Percentiles rank a stretch among this genome's conserved stretches.
Evolutionary conservation across 2,888 invertebrate genomes (phyloP).

Genomic region (Chrysolina haemoptera): DNA sequence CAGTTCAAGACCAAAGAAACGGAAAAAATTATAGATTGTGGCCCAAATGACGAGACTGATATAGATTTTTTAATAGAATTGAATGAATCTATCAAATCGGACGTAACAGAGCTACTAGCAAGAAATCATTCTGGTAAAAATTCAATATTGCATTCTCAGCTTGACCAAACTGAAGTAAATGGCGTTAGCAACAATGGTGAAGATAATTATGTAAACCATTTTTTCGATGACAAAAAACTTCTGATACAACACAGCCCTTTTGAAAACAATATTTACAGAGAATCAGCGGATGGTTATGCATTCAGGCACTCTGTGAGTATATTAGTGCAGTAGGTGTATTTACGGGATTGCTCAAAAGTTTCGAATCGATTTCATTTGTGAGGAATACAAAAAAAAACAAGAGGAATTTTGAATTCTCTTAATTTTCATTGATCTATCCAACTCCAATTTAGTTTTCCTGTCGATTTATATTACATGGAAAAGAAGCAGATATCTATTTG

Average conservation of each 20-base stretch:
- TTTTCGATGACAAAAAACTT: constrained; percentile 18
- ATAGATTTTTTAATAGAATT: constrained; percentile 56
- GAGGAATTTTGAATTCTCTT: neutral
- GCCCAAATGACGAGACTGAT: constrained; percentile 50
- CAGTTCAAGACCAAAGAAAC: constrained; percentile 42
- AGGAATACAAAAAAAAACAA: neutral
- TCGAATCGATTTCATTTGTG: neutral
- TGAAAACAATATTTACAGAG: constrained; percentile 7
- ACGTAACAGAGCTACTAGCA: constrained; percentile 58
- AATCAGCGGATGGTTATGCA: neutral
- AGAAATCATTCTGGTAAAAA: constrained; percentile 51
- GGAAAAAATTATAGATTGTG: constrained; percentile 42
- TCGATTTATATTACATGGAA: neutral
- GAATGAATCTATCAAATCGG: constrained; percentile 59
- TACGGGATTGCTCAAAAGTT: neutral
- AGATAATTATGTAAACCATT: constrained; percentile 6
- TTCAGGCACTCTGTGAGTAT: constrained; percentile 23
- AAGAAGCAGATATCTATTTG: neutral
- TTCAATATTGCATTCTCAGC: constrained; percentile 41
- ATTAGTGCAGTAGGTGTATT: neutral
- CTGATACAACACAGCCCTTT: constrained; percentile 8
- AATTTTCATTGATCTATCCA: no score
- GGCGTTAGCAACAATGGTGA: neutral
- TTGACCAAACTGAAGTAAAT: constrained; percentile 8
- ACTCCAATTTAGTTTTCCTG: neutral